Conservation (phyloP, 64 coral and sea anemone genomes). For the Acropora tenuis region DNA sequence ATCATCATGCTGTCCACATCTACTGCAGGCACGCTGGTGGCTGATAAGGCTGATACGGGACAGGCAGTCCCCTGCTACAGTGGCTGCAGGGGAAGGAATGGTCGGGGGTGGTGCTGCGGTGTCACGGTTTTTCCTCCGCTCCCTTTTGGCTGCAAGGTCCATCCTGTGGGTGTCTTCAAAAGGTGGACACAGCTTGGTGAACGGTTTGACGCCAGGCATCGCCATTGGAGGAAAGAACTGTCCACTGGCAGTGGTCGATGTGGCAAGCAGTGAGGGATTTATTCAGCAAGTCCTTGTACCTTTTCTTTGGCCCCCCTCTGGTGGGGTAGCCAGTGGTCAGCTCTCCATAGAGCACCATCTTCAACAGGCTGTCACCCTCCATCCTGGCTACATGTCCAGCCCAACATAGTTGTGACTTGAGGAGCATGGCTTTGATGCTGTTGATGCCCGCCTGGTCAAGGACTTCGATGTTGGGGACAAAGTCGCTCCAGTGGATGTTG, state of each 20-base stretch:
- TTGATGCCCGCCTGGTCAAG: too few species aligned
- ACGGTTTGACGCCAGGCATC: too few species aligned
- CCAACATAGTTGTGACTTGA: background rate
- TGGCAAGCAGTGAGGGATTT: background rate
- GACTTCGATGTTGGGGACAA: background rate
- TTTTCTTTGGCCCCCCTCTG: background rate
- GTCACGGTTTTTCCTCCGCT: too few species aligned
- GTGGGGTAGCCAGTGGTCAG: background rate
- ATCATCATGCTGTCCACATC: too few species aligned
- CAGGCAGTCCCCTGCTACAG: too few species aligned
- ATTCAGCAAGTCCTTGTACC: background rate
- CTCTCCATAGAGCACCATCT: constrained; percentile 11
- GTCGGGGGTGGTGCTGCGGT: too few species aligned
- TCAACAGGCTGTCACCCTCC: background rate
- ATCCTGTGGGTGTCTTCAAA: too few species aligned
- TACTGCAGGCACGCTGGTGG: too few species aligned
- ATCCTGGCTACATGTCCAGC: background rate
- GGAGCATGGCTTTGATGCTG: constrained; percentile 23
- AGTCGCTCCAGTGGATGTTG: constrained; percentile 51
- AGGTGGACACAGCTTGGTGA: background rate
- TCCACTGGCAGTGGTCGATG: background rate
- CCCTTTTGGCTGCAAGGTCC: too few species aligned
- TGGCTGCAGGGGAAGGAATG: too few species aligned
- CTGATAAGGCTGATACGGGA: too few species aligned
- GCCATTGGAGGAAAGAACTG: background rate